Base-by-base conservation (phyloP, 1,140 invertebrate species). In the Fopius arisanus region DNA sequence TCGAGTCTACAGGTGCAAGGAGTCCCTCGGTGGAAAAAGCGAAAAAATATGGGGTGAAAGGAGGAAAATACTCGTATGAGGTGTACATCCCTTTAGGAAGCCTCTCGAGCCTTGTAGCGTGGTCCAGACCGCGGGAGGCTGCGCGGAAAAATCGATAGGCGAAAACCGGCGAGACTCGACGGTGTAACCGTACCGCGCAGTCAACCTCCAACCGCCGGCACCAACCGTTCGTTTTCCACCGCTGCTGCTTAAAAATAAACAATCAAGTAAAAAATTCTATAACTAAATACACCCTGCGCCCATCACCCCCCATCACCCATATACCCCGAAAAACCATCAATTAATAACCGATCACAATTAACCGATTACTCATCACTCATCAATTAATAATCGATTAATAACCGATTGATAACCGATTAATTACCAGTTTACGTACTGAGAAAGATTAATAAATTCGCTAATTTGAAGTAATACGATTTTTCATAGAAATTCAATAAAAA, bases 101-200 rank as follows among this genome's bases (percentile, higher is more conserved):
- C 71, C 67, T 48, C 51, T 59, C 63, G 26, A 54, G 62, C 40
- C 33, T n/a, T 37, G 54, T 71, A 23, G 41, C 21, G 48, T 54
- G 70, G 54, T 72, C 23, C 70, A 65, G 63, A 51, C 40, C 62
- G 75, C 66, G 37, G 75, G 75, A 77, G 75, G 75, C 75, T 77
- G 75, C 75, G 75, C 75, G 72, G 75, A 74, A 74, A 77, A 77
- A 77, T 77, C 75, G 75, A 77, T 77, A 77, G 67, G 43, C 69
- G 68, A 37, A 73, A 40, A 67, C 63, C 75, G 72, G 72, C 66
- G 69, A 77, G 72, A 74, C 65, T 75, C 74, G 51, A 74, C 29
- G 29, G 5, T 31, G 54, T 59, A 48, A 68, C 66, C 63, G 41
- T 71, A 69, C 75, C 72, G 69, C 72, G 72, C 75, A 77, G 75